Conservation (phyloP, 2,113 vertebrate species). For the Notarius quadriscutis region DNA sequence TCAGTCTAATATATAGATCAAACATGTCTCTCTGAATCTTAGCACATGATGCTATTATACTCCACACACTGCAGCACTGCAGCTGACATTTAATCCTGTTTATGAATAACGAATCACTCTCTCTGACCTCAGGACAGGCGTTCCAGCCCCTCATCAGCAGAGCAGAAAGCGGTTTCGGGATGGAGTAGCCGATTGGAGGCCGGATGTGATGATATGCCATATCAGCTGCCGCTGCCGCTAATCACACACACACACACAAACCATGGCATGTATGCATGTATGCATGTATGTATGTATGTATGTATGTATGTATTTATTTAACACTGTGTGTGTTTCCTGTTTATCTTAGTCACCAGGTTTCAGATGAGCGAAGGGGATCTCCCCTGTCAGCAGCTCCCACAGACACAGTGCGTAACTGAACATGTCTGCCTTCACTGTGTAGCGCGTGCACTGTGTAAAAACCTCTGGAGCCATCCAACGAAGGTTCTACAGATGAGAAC, state of each 20-base stretch:
- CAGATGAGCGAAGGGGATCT: slow-evolving; percentile 91
- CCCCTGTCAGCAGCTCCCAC: slow-evolving; percentile 90
- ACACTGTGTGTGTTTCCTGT: background rate
- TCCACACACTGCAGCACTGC: background rate
- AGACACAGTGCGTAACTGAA: slow-evolving; percentile 95
- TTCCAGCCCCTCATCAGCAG: slow-evolving; percentile 92
- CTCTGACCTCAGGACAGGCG: slow-evolving; percentile 84
- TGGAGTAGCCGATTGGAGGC: slow-evolving; percentile 90
- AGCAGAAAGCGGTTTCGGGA: slow-evolving; percentile 88
- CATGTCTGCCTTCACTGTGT: slow-evolving; percentile 91
- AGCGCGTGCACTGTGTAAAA: slow-evolving; percentile 91
- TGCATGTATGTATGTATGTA: background rate
- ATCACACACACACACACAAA: background rate
- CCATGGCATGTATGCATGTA: background rate
- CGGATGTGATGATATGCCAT: slow-evolving; percentile 94
- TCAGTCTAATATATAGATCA: background rate
- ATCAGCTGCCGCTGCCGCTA: slow-evolving; percentile 89
- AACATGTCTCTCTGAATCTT: background rate
- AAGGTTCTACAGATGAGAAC: slow-evolving; percentile 74
- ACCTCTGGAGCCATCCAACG: slow-evolving; percentile 97
- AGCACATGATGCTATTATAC: background rate
- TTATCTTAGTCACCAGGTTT: slow-evolving; percentile 82
- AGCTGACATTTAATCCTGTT: background rate
- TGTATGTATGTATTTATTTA: background rate
- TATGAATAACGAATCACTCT: background rate